phyloP scores from a whole-genome alignment of 2,113 vertebrate genomes.

The Solea senegalensis region DNA sequence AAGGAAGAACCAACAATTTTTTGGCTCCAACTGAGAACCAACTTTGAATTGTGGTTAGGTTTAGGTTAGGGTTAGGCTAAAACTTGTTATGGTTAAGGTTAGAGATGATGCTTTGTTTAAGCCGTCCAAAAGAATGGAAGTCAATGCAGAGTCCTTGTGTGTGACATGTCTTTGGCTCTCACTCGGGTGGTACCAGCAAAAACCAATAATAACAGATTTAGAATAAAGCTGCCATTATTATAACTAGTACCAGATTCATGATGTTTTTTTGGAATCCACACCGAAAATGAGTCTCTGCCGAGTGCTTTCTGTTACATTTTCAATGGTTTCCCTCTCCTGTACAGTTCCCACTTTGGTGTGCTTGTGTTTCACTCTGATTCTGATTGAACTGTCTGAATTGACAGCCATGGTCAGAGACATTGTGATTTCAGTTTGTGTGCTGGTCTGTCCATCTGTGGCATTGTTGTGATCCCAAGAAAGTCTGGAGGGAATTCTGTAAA shows the following conservation, averaged over 20 bases:
- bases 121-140: not conserved
- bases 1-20: too few relatives aligned
- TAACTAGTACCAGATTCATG: slow-evolving; percentile 3
- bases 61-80: too few relatives aligned
- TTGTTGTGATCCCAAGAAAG: not conserved
- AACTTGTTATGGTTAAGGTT: too few relatives aligned
- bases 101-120: too few relatives aligned
- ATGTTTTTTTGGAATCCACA: slow-evolving; percentile 15
- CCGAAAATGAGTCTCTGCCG: slow-evolving; percentile 13
- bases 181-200: slow-evolving; percentile 20
- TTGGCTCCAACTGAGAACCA: too few relatives aligned
- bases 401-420: too few relatives aligned
- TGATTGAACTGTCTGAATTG: not conserved
- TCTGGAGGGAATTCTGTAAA: not conserved
- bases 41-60: too few relatives aligned
- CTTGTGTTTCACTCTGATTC: not conserved
- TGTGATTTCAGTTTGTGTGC: too few relatives aligned
- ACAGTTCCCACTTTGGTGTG: slow-evolving; percentile 23
- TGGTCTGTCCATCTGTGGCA: not conserved
- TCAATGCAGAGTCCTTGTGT: not conserved
- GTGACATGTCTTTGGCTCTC: not conserved
- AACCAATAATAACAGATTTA: slow-evolving; percentile 26
- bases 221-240: slow-evolving; percentile 16
- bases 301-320: slow-evolving; percentile 11
- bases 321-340: slow-evolving; percentile 14